phyloP scores from a whole-genome alignment of 2,797 vertebrate species.

The Gymnocypris eckloni region DNA sequence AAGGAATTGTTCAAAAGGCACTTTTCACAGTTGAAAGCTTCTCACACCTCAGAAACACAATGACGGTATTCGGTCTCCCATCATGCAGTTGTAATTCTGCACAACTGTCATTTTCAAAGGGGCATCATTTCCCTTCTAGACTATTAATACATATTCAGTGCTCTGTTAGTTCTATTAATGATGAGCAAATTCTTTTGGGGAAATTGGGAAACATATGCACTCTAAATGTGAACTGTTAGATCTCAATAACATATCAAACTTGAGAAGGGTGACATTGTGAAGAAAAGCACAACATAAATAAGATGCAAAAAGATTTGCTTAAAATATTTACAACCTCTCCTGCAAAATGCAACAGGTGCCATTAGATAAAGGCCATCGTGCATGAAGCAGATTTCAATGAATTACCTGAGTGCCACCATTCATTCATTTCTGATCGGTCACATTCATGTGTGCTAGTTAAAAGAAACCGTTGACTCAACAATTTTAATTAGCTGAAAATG shows the following conservation, averaged over 20 bases:
- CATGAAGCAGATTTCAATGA: neutral
- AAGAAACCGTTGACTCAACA: neutral
- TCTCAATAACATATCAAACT: neutral
- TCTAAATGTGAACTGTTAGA: neutral
- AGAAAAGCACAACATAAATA: neutral
- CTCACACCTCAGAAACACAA: slow-evolving; percentile 12
- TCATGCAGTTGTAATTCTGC: slow-evolving; percentile 14
- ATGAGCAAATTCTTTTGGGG: slow-evolving; percentile 5
- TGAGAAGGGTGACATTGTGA: neutral
- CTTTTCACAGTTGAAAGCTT: slow-evolving; percentile 26
- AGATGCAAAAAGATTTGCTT: neutral
- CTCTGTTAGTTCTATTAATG: slow-evolving; percentile 12
- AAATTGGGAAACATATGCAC: neutral
- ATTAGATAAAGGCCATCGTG: neutral
- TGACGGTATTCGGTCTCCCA: neutral
- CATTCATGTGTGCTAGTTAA: neutral
- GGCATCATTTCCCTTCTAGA: neutral
- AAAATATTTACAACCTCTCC: slow-evolving; percentile 29
- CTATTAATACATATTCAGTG: slow-evolving; percentile 21
- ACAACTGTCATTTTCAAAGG: slow-evolving; percentile 7
- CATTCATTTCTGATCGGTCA: neutral
- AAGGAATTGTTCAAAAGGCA: slow-evolving; percentile 8
- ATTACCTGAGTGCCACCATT: neutral
- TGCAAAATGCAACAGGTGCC: slow-evolving; percentile 9
- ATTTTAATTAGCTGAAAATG: neutral